A percentile compares a stretch with the other conserved stretches of the same genome.
phyloP scores from a whole-genome alignment of 1,140 invertebrate species.

The Ceratoteleas bidentatus region DNA sequence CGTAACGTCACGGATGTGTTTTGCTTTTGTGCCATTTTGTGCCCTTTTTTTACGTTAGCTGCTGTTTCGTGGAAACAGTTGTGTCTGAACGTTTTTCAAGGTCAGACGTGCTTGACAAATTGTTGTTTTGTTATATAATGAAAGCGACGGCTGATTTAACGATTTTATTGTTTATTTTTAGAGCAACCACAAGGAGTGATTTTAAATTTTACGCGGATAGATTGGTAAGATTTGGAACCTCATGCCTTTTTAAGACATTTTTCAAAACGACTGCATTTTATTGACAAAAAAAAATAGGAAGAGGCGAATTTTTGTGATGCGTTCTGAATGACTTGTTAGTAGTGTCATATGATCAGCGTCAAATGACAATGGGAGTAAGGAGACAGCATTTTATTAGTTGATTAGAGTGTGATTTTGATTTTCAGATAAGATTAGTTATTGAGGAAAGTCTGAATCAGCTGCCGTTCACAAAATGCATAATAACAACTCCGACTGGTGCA shows the following conservation, averaged over 20 bases:
- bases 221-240: conserved; percentile 82
- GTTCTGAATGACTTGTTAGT: not conserved
- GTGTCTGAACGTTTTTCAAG: not conserved
- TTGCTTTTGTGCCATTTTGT: no score
- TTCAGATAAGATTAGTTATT: conserved; percentile 88
- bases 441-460: conserved; percentile 99
- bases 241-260: conserved; percentile 13
- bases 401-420: not conserved
- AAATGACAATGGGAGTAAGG: not conserved
- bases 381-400: not conserved
- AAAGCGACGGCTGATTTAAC: not conserved
- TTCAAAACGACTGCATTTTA: not conserved
- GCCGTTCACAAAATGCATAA: conserved; percentile 93
- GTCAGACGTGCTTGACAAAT: not conserved
- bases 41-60: no score
- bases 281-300: not conserved
- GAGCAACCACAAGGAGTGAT: conserved; percentile 95
- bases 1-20: no score
- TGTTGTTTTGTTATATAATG: not conserved
- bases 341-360: not conserved
- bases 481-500: conserved; percentile 96
- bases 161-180: conserved; percentile 79
- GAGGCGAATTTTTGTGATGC: not conserved
- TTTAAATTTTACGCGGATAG: conserved; percentile 99
- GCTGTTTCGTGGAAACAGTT: no score